Base-by-base conservation (phyloP, 2,797 vertebrate species). In the Smutsia temminckii region DNA sequence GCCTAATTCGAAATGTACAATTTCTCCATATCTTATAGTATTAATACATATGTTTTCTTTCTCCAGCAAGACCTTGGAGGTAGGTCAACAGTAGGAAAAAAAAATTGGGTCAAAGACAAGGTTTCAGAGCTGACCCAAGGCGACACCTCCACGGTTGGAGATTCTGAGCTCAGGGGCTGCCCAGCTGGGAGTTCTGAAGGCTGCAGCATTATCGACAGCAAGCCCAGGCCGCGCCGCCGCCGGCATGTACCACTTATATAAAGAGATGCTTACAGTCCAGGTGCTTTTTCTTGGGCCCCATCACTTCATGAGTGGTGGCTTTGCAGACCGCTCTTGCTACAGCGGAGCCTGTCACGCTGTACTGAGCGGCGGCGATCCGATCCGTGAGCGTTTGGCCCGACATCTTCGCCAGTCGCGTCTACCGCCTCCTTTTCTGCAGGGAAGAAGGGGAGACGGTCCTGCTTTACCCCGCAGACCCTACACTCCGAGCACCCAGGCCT, bases 341-440 rank as follows among this genome's bases (percentile, higher is more conserved):
- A 95, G 99, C 99, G 12, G 99, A 99, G 89, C 99, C 99, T 42
- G 99, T 99, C 98, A 99, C 99, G 97, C 98, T 99, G 99, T 99
- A 99, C 98, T 99, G 99, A 96, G 99, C 99, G 97, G 99, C 99
- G 97, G 99, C 99, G 98, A 99, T 99, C 98, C 99, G 99, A 98
- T 99, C 99, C 89, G 99, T 99, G 97, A 99, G 98, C 97, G 99
- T 99, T 98, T 99, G 99, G 92, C 99, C 99, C 98, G 99, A 99
- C 99, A 99, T 99, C 98, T 99, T 99, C 99, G 91, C 87, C 94
- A 55, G 96, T 96, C 84, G 95, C 69, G 94, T 93, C 96, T 97
- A 97, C 96, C 37, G 95, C 96, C 97, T 97, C 96, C 97, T 94
- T 93, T 97, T 98, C 98, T 98, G 98, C 97, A 88, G 96, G 90